A percentile compares a stretch with the other conserved stretches of the same genome.
phyloP scores from a whole-genome alignment of 2,888 invertebrate genomes.

The Pammene aurita region DNA sequence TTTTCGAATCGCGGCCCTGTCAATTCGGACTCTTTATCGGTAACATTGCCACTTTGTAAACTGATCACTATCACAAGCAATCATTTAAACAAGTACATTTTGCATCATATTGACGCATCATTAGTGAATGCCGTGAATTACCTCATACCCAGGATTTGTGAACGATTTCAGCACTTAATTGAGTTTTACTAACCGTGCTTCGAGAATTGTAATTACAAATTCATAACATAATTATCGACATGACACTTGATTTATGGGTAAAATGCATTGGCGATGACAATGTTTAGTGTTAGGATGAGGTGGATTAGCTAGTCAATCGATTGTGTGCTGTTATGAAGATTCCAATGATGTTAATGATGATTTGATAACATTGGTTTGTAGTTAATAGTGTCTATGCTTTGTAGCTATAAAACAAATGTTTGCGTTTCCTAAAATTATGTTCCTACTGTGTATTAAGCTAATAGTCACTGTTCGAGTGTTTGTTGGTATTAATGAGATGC shows the following conservation, averaged over 20 bases:
- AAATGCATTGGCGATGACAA: neutral
- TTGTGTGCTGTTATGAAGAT: neutral
- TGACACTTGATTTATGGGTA: slow-evolving; percentile 17
- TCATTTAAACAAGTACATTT: neutral
- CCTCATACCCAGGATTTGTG: slow-evolving; percentile 34
- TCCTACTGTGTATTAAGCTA: neutral
- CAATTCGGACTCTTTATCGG: too few species aligned
- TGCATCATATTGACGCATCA: slow-evolving; percentile 52
- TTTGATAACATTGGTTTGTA: slow-evolving; percentile 8
- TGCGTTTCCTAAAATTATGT: neutral
- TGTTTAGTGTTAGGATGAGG: slow-evolving; percentile 1
- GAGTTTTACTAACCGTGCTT: neutral
- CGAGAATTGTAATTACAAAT: slow-evolving; percentile 17
- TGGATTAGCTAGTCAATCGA: neutral
- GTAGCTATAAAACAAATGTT: neutral
- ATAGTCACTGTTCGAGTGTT: too few species aligned
- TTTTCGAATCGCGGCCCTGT: too few species aligned
- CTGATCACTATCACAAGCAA: neutral
- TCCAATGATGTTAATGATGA: slow-evolving; percentile 5
- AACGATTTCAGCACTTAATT: slow-evolving; percentile 32
- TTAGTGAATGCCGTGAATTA: slow-evolving; percentile 55
- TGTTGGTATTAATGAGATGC: too few species aligned
- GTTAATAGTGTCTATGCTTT: neutral
- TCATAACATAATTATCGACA: slow-evolving; percentile 22
- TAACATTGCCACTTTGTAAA: neutral